A percentile compares a stretch with the other conserved stretches of the same genome.
These are phyloP conservation scores for Pseudocheirus occidentalis DNA, from an alignment of 2,797 vertebrate genomes.

Conservation along the genomic window DNA sequence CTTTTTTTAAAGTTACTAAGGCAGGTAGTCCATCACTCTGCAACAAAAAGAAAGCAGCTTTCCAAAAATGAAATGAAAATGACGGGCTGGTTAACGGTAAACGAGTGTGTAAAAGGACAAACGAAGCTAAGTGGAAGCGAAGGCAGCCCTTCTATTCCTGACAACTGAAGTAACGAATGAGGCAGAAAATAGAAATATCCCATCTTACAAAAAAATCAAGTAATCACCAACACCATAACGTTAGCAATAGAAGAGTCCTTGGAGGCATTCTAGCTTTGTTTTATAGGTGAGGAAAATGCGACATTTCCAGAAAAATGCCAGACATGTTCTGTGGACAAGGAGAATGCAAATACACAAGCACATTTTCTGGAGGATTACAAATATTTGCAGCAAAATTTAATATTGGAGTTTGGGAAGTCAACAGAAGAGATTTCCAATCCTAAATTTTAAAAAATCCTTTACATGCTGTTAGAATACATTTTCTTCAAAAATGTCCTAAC, in stretches of 20 bases:
- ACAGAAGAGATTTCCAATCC: background rate
- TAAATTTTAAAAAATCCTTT: background rate
- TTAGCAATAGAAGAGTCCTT: background rate
- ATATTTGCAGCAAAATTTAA: background rate
- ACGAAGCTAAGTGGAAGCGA: background rate
- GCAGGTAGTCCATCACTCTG: slow-evolving; percentile 98
- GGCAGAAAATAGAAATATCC: too few species aligned
- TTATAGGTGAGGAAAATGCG: background rate
- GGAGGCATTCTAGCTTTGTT: background rate
- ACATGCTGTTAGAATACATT: background rate
- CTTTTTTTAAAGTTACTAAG: slow-evolving; percentile 97
- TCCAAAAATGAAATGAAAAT: background rate
- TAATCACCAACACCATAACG: background rate
- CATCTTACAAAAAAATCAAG: too few species aligned
- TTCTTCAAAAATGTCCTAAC: background rate
- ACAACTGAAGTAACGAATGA: too few species aligned
- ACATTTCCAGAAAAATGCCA: background rate
- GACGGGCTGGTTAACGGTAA: background rate
- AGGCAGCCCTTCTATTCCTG: background rate
- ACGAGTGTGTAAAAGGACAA: background rate
- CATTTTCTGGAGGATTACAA: background rate
- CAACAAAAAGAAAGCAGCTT: background rate
- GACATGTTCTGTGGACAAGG: background rate
- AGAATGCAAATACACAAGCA: background rate
- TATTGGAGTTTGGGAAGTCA: background rate